Conservation (phyloP, 2,113 vertebrate species). For the Rhinogobius similis region DNA sequence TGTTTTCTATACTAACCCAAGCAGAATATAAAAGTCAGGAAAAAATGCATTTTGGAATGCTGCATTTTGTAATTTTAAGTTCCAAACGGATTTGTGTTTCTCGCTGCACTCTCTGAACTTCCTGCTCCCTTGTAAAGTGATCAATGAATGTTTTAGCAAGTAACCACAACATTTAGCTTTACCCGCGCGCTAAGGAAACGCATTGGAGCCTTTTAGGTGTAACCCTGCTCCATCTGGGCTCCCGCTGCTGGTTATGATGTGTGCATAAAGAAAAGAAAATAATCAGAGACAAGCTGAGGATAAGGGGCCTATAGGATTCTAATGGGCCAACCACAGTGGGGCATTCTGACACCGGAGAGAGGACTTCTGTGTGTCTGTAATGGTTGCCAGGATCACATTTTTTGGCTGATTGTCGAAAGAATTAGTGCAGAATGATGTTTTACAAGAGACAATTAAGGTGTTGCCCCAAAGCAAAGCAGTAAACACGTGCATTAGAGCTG, state of each 20-base stretch:
- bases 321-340: conserved; percentile 44
- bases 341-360: conserved; percentile 48
- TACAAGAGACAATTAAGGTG: conserved; percentile 1
- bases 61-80: background rate
- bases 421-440: conserved; percentile 8
- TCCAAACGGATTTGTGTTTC: background rate
- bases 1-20: too few species aligned
- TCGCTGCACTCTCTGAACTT: background rate
- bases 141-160: background rate
- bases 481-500: background rate
- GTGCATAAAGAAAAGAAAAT: conserved; percentile 48
- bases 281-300: conserved; percentile 48
- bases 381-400: conserved; percentile 21
- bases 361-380: conserved; percentile 32
- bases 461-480: background rate
- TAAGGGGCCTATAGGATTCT: conserved; percentile 52
- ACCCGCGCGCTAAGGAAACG: background rate
- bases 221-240: conserved; percentile 17
- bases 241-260: conserved; percentile 24
- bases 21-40: too few species aligned
- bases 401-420: background rate
- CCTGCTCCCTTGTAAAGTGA: background rate
- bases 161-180: conserved; percentile 7
- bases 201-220: background rate
- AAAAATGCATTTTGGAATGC: too few species aligned